A percentile compares a stretch with the other conserved stretches of the same genome.
These are phyloP conservation scores for Parnassius orleans DNA, from an alignment of 2,888 invertebrate genomes.

Conservation along the genomic window DNA sequence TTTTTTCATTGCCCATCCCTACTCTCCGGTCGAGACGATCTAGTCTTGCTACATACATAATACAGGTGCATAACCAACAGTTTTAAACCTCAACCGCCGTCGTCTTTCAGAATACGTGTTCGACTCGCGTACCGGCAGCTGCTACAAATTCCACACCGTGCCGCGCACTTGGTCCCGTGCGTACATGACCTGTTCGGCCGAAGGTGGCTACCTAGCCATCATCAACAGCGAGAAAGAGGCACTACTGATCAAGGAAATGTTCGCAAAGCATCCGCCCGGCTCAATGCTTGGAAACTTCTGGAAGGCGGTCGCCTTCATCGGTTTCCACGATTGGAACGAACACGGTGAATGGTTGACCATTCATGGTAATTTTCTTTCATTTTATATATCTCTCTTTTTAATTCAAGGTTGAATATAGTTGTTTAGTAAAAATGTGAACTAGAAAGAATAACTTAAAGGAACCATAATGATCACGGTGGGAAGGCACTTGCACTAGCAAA, in stretches of 20 bases:
- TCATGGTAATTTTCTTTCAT: conserved; percentile 34
- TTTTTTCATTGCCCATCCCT: too few species aligned
- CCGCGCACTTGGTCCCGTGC: conserved; percentile 34
- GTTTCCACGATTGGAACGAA: conserved; percentile 39
- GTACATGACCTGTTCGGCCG: conserved; percentile 34
- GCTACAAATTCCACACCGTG: conserved; percentile 38
- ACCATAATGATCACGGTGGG: too few species aligned
- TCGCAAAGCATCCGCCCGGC: conserved; percentile 29
- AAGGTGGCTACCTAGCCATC: conserved; percentile 38
- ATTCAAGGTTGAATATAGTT: too few species aligned
- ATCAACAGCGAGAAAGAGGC: conserved; percentile 38
- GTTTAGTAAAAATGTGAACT: too few species aligned
- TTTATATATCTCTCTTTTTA: not conserved
- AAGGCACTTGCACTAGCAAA: too few species aligned
- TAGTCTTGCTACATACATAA: too few species aligned
- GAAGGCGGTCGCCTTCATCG: conserved; percentile 34
- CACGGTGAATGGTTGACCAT: conserved; percentile 38
- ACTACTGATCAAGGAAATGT: conserved; percentile 34
- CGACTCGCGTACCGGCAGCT: conserved; percentile 35
- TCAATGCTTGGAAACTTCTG: conserved; percentile 17
- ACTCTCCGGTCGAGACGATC: too few species aligned
- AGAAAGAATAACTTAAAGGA: too few species aligned
- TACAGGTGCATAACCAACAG: not conserved
- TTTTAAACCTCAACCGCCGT: too few species aligned
- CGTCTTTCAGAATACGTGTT: conserved; percentile 30